Evolutionary conservation across 2,113 vertebrate genomes (phyloP).

Genomic region (Chloropsis hardwickii): DNA sequence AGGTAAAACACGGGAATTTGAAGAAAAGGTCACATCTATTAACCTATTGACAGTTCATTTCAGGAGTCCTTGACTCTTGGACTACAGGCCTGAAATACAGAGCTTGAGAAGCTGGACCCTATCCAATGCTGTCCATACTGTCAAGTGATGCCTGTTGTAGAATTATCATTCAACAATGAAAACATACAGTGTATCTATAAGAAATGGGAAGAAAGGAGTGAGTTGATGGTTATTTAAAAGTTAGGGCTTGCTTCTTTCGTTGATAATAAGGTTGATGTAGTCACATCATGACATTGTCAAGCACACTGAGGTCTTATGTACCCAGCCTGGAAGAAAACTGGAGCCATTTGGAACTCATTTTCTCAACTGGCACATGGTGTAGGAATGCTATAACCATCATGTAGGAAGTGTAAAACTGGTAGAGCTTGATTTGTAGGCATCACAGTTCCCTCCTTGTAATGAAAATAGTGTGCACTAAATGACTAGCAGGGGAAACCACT

Average conservation of each 20-base stretch:
- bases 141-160: not conserved
- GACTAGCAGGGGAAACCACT: slow-evolving; percentile 29
- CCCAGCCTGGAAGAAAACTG: not conserved
- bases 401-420: slow-evolving; percentile 35
- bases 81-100: not conserved
- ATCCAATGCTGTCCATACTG: not conserved
- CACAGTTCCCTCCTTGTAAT: slow-evolving; percentile 1
- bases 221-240: not conserved
- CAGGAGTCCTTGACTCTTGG: not conserved
- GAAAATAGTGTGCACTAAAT: slow-evolving; percentile 28
- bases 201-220: not conserved
- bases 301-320: not conserved
- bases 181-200: not conserved
- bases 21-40: slow-evolving; percentile 34
- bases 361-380: not conserved
- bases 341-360: not conserved
- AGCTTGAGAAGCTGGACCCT: not conserved
- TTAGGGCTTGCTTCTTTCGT: not conserved
- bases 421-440: slow-evolving; percentile 30
- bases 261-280: not conserved
- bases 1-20: not conserved
- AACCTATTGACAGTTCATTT: slow-evolving; percentile 45
- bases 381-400: not conserved
- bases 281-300: not conserved
- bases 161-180: not conserved